phyloP scores from a whole-genome alignment of 2,113 vertebrate species.

The Maccullochella peelii region DNA sequence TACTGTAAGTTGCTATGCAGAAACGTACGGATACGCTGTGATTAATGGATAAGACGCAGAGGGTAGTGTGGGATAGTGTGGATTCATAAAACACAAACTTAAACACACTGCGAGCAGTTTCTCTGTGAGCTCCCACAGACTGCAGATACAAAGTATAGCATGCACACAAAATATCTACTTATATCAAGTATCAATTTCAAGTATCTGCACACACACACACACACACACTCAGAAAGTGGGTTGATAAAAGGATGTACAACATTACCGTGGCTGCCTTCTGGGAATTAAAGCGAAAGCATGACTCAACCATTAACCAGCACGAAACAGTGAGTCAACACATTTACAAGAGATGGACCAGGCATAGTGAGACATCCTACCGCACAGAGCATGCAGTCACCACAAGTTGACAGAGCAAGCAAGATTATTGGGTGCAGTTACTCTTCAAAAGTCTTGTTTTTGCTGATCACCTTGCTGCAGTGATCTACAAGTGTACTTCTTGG shows the following conservation, averaged over 20 bases:
- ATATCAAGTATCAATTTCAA: conserved; percentile 26
- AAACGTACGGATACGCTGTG: not conserved
- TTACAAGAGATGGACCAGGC: not conserved
- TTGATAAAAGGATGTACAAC: conserved; percentile 41
- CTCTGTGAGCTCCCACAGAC: conserved; percentile 17
- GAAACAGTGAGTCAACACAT: conserved; percentile 54
- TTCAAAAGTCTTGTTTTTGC: too few relatives aligned
- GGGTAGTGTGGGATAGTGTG: conserved; percentile 13
- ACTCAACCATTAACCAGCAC: conserved; percentile 63
- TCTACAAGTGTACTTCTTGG: not conserved
- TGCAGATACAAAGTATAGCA: conserved; percentile 20
- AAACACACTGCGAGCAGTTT: not conserved
- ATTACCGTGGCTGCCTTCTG: conserved; percentile 49
- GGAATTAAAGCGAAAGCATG: conserved; percentile 54
- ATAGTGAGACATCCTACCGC: not conserved
- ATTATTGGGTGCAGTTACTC: too few relatives aligned
- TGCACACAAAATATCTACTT: conserved; percentile 18
- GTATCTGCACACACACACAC: conserved; percentile 16
- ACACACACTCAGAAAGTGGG: conserved; percentile 29
- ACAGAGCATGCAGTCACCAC: too few relatives aligned
- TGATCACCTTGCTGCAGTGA: not conserved
- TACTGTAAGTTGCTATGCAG: not conserved
- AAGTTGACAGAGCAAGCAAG: too few relatives aligned
- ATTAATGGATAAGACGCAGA: conserved; percentile 31
- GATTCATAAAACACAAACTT: conserved; percentile 28